phyloP scores from a whole-genome alignment of 2,113 vertebrate species.

The Bubo bubo region DNA sequence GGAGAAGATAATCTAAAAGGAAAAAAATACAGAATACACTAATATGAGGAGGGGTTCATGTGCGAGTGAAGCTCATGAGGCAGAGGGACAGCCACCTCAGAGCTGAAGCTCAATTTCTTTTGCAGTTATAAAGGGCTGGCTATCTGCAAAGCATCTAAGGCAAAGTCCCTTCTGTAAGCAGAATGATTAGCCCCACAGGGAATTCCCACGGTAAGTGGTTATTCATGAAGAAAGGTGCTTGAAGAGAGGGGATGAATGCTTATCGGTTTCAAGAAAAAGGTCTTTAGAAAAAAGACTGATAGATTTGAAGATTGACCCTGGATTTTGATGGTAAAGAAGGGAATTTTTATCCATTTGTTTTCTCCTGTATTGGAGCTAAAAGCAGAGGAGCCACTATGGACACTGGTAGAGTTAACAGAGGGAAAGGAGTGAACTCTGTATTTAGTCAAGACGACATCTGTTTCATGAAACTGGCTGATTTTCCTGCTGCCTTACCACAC shows the following conservation, averaged over 20 bases:
- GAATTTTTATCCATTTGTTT: not conserved
- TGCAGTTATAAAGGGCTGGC: not conserved
- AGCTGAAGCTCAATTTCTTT: not conserved
- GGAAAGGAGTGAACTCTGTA: not conserved
- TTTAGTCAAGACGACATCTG: not conserved
- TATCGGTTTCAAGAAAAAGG: not conserved
- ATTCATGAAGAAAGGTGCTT: conserved; percentile 32
- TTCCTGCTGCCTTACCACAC: not conserved
- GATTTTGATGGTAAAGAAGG: not conserved
- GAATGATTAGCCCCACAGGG: not conserved
- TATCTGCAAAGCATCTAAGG: not conserved
- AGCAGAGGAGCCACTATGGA: not conserved
- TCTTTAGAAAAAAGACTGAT: not conserved
- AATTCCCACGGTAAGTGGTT: not conserved
- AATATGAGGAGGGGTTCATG: not conserved
- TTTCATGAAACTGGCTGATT: not conserved
- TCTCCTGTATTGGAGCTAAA: not conserved
- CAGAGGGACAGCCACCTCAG: not conserved
- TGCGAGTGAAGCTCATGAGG: not conserved
- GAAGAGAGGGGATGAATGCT: not conserved
- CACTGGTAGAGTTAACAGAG: not conserved
- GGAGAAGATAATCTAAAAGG: not conserved
- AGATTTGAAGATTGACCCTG: not conserved
- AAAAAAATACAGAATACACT: not conserved
- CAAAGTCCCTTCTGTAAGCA: not conserved